Evolutionary conservation across 2,797 vertebrate species (phyloP).

Genomic region (Discoglossus pictus): DNA sequence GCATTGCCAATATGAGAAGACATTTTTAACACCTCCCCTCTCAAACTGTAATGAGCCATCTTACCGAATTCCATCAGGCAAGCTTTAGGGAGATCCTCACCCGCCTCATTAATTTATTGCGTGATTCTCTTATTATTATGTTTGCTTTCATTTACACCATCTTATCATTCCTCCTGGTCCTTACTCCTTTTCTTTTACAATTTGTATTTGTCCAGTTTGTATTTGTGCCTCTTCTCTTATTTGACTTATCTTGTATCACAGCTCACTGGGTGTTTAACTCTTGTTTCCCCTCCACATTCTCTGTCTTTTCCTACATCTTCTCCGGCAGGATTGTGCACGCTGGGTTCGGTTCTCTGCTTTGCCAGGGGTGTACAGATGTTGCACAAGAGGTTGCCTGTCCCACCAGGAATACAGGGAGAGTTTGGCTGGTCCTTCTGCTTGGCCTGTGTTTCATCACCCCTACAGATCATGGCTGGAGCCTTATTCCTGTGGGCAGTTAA

Average conservation of each 20-base stretch:
- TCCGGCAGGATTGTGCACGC: conserved; percentile 83
- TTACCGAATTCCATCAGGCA: too few relatives aligned
- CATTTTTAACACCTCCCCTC: too few relatives aligned
- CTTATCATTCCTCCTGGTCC: too few relatives aligned
- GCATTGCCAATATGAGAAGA: too few relatives aligned
- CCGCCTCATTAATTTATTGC: too few relatives aligned
- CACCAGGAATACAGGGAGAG: conserved; percentile 73
- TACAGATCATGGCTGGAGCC: conserved; percentile 95
- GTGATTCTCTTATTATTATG: too few relatives aligned
- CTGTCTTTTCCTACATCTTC: too few relatives aligned
- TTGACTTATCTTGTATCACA: background rate
- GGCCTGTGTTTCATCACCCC: conserved; percentile 88
- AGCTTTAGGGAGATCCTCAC: too few relatives aligned
- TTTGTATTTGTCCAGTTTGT: too few relatives aligned
- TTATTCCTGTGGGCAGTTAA: conserved; percentile 94
- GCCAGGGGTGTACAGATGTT: conserved; percentile 84
- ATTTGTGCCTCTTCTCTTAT: background rate
- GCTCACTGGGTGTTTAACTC: background rate
- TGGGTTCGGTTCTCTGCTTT: conserved; percentile 90
- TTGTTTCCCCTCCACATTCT: background rate
- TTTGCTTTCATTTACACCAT: too few relatives aligned
- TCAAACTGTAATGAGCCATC: too few relatives aligned
- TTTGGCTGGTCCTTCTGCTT: conserved; percentile 96
- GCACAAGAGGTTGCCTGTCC: conserved; percentile 67
- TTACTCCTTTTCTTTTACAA: too few relatives aligned